These are phyloP conservation scores for Mirza zaza DNA, from an alignment of 2,113 vertebrate genomes.

Conservation along the genomic window DNA sequence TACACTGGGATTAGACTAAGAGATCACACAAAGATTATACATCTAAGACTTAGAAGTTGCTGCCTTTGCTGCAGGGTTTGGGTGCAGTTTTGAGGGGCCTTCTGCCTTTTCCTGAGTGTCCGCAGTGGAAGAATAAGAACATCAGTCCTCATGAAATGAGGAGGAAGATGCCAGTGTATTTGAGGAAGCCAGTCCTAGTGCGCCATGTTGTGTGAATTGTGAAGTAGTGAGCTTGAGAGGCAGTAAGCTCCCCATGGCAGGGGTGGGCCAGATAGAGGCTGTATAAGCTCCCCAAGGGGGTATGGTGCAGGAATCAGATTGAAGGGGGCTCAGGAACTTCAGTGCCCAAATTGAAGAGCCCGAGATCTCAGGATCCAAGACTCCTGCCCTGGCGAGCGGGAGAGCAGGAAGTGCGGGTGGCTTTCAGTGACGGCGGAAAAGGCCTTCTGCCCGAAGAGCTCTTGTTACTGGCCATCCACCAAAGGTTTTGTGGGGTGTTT, in stretches of 20 bases:
- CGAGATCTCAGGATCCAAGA: not conserved
- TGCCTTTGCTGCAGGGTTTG: too few species aligned
- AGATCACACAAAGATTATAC: too few species aligned
- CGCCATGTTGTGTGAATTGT: not conserved
- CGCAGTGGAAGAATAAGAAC: not conserved
- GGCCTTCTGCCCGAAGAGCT: not conserved
- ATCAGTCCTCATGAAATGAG: too few species aligned
- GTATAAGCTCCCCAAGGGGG: accelerated
- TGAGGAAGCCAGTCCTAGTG: not conserved
- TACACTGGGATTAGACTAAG: too few species aligned
- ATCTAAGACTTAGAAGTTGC: not conserved
- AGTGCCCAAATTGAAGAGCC: not conserved
- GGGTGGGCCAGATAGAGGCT: not conserved
- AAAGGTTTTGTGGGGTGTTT: not conserved
- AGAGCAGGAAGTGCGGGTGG: too few species aligned
- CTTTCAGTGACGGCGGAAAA: not conserved
- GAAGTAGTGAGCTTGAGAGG: not conserved
- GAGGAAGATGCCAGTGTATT: not conserved
- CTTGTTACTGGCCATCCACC: not conserved
- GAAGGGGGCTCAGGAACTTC: not conserved
- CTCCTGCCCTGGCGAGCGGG: not conserved
- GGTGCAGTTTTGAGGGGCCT: not conserved
- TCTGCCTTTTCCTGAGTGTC: not conserved
- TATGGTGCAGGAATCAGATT: too few species aligned
- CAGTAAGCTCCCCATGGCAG: not conserved